phyloP scores from a whole-genome alignment of 2,113 vertebrate species.

The Rhynchopsitta pachyrhyncha region DNA sequence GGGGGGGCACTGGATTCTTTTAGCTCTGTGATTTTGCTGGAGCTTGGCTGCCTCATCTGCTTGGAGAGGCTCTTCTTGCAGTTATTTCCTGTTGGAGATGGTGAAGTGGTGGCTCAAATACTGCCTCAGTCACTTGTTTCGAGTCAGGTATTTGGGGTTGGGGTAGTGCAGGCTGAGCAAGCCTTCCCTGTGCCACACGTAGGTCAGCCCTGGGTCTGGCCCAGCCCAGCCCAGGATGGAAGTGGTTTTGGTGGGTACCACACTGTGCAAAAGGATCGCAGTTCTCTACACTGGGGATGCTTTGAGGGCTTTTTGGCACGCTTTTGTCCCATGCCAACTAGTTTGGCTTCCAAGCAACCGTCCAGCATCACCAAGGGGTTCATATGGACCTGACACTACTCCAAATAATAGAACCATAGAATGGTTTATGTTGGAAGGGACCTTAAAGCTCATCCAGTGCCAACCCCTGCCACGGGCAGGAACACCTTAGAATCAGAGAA shows the following conservation, averaged over 20 bases:
- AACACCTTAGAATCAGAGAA: too few relatives aligned
- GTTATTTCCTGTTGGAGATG: rapidly evolving
- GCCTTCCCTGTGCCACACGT: neutral
- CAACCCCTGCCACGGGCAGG: neutral
- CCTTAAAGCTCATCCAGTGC: neutral
- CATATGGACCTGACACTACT: neutral
- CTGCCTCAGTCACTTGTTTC: neutral
- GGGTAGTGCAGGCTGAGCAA: neutral
- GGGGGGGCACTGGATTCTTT: neutral
- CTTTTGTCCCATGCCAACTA: neutral
- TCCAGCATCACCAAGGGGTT: rapidly evolving
- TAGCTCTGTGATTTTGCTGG: neutral
- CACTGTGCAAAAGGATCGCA: neutral
- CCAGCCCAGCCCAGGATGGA: neutral
- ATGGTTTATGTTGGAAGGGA: neutral
- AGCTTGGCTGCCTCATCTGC: neutral
- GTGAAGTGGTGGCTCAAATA: neutral
- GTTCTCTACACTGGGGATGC: neutral
- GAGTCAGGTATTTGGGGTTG: neutral
- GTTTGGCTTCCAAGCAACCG: neutral
- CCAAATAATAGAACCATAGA: neutral
- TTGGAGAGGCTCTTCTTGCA: neutral
- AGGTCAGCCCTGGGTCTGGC: neutral
- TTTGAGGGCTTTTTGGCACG: neutral
- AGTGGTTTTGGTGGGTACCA: neutral